These are phyloP conservation scores for Drosophila bocqueti DNA, from an alignment of 1,140 invertebrate genomes.

Conservation along the genomic window DNA sequence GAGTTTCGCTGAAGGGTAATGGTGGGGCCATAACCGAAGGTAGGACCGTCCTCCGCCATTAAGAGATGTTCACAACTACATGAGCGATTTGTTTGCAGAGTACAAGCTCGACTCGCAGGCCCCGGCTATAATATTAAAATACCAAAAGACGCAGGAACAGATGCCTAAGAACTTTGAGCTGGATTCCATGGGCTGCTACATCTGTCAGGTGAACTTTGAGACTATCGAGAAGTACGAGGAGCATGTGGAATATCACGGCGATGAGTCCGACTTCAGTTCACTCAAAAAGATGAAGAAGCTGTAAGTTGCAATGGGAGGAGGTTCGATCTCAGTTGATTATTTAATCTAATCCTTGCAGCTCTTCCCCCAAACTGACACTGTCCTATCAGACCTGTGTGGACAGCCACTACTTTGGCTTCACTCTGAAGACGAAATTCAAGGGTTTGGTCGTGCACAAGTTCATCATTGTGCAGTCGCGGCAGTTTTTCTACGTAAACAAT, in stretches of 20 bases:
- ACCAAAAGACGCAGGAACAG: conserved; percentile 62
- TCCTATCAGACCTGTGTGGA: conserved; percentile 71
- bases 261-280: conserved; percentile 74
- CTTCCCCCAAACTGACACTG: conserved; percentile 48
- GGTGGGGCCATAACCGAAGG: conserved; percentile 43
- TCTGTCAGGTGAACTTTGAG: conserved; percentile 75
- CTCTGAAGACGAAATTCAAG: conserved; percentile 45
- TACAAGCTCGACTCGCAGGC: conserved; percentile 52
- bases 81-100: conserved; percentile 18
- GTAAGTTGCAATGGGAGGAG: conserved; percentile 26
- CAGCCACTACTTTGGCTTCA: conserved; percentile 81
- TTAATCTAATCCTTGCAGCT: conserved; percentile 20
- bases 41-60: conserved; percentile 13
- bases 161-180: conserved; percentile 45
- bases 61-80: not conserved
- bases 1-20: conserved; percentile 10
- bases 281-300: conserved; percentile 58
- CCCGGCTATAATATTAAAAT: conserved; percentile 44
- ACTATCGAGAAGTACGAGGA: conserved; percentile 72
- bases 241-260: conserved; percentile 73
- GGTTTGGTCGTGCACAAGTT: conserved; percentile 73
- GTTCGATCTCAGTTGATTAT: not conserved
- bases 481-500: conserved; percentile 75
- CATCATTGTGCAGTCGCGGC: conserved; percentile 73
- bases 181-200: conserved; percentile 67